Conservation (phyloP, 2,797 vertebrate genomes). For the Sphaeramia orbicularis region DNA sequence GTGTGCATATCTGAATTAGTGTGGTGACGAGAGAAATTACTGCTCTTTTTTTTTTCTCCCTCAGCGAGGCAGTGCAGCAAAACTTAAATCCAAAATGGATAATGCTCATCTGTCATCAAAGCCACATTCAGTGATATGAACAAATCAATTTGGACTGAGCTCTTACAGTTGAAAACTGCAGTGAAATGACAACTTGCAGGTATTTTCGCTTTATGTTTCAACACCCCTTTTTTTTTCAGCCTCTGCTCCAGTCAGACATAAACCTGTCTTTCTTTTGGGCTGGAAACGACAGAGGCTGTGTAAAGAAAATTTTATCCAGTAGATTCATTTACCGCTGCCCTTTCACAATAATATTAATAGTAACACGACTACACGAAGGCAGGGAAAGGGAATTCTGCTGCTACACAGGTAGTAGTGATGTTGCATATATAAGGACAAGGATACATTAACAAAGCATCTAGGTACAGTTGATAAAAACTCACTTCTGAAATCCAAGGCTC, state of each 20-base stretch:
- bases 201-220: constrained; percentile 32
- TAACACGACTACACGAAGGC: constrained; percentile 47
- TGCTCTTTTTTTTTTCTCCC: constrained; percentile 1
- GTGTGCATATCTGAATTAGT: constrained; percentile 83
- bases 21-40: constrained; percentile 60
- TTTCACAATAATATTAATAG: constrained; percentile 3
- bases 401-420: constrained; percentile 66
- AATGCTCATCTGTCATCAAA: constrained; percentile 51
- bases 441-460: constrained; percentile 50
- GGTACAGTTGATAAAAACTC: constrained; percentile 32
- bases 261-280: constrained; percentile 19
- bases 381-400: constrained; percentile 41
- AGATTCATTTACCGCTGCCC: constrained; percentile 35
- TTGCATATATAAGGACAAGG: constrained; percentile 63
- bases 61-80: constrained; percentile 48
- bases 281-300: constrained; percentile 21
- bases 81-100: constrained; percentile 50
- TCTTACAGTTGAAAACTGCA: constrained; percentile 57
- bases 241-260: constrained; percentile 14
- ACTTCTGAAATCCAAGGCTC: constrained; percentile 59
- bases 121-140: constrained; percentile 74
- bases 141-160: constrained; percentile 69
- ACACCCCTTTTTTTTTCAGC: constrained; percentile 15
- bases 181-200: constrained; percentile 51
- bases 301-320: constrained; percentile 42